Conservation (phyloP, 2,797 vertebrate species). For the Lindbergichthys nudifrons region DNA sequence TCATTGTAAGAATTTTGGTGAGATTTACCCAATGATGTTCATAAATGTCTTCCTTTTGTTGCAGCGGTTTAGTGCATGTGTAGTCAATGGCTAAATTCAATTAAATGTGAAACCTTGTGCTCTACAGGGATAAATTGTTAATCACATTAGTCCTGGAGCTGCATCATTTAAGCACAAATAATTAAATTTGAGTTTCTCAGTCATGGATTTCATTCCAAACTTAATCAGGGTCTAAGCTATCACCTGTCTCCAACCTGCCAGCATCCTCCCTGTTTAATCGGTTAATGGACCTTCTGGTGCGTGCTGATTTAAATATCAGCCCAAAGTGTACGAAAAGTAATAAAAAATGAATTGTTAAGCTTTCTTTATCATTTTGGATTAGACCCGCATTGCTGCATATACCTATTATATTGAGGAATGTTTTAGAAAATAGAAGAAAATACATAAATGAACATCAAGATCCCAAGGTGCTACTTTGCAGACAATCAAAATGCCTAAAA, state of each 20-base stretch:
- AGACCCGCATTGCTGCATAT: background rate
- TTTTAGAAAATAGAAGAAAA: slow-evolving; percentile 20
- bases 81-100: slow-evolving; percentile 37
- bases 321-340: slow-evolving; percentile 16
- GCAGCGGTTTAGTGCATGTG: background rate
- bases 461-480: slow-evolving; percentile 30
- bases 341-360: slow-evolving; percentile 9
- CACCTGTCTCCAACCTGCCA: slow-evolving; percentile 35
- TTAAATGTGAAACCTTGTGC: slow-evolving; percentile 41
- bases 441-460: slow-evolving; percentile 27
- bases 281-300: slow-evolving; percentile 45
- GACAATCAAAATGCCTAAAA: background rate
- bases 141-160: slow-evolving; percentile 42
- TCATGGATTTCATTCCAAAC: slow-evolving; percentile 60
- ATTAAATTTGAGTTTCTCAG: slow-evolving; percentile 60
- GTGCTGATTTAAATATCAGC: slow-evolving; percentile 41
- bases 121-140: slow-evolving; percentile 39
- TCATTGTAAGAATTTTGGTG: slow-evolving; percentile 26
- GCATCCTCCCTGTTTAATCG: slow-evolving; percentile 49
- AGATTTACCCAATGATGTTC: slow-evolving; percentile 6
- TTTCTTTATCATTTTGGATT: slow-evolving; percentile 26
- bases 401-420: slow-evolving; percentile 9
- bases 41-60: slow-evolving; percentile 13
- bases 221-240: slow-evolving; percentile 48
- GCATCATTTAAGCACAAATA: slow-evolving; percentile 56